Evolutionary conservation across 2,113 vertebrate species (phyloP).

Genomic region (Pseudorhombus dupliciocellatus): DNA sequence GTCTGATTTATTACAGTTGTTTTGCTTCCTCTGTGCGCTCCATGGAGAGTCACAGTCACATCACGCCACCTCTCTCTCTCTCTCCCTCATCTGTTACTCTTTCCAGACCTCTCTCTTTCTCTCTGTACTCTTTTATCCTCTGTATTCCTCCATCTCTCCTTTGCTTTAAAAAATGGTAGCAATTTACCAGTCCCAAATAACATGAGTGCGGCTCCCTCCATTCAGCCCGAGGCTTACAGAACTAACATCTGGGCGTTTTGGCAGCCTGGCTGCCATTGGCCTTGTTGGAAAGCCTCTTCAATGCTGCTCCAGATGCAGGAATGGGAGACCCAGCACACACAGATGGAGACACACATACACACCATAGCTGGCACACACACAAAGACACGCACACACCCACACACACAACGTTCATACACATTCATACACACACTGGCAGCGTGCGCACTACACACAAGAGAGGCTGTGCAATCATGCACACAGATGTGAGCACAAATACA

Average conservation of each 20-base stretch:
- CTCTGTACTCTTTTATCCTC: conserved; percentile 11
- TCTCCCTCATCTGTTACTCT: conserved; percentile 1
- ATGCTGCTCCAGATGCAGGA: conserved; percentile 99
- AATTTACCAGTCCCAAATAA: conserved; percentile 96
- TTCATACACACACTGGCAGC: conserved; percentile 28
- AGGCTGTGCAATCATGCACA: conserved; percentile 37
- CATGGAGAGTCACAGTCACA: background rate
- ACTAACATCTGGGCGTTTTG: conserved; percentile 99
- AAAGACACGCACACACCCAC: conserved; percentile 17
- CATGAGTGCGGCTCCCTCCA: conserved; percentile 94
- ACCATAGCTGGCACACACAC: conserved; percentile 43
- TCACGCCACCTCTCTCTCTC: background rate
- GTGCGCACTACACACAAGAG: conserved; percentile 32
- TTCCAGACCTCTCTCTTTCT: conserved; percentile 1
- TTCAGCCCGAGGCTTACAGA: conserved; percentile 97
- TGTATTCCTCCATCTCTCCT: conserved; percentile 18
- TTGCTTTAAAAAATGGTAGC: conserved; percentile 48
- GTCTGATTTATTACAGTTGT: background rate
- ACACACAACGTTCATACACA: conserved; percentile 21
- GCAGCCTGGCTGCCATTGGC: conserved; percentile 92
- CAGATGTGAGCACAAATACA: conserved; percentile 67
- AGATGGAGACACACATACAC: conserved; percentile 94
- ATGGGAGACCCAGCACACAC: conserved; percentile 94
- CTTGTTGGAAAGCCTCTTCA: conserved; percentile 94
- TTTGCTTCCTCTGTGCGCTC: background rate